Base-by-base conservation (phyloP, 1,140 invertebrate genomes). In the Periplaneta americana region DNA sequence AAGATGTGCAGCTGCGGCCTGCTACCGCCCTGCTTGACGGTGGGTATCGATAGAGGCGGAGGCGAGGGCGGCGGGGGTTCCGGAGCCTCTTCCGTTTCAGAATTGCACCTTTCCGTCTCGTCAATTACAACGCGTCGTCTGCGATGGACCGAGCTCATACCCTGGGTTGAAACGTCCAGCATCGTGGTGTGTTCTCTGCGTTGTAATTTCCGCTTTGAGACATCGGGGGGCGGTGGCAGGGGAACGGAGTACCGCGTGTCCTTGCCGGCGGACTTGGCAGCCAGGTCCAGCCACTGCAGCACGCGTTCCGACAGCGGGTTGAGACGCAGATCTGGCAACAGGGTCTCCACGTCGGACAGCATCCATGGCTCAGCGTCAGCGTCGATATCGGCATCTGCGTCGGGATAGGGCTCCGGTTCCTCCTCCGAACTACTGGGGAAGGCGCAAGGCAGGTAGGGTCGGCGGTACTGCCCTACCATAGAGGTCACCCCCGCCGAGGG, bases 1-100 rank as follows among this genome's bases (percentile, higher is more conserved):
- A 93, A 93, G 76, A 94, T 92, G 84, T 94, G 93, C 18, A 94
- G 87, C 85, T 94, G 92, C 0, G 85, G 84, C 74, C 86, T 77
- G 33, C 32, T 35, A 9, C n/a, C 33, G n/a, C 28, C 31, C 18
- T 36, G 11, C 74, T 11, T 36, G 22, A 37, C 34, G 11, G 11
- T 80, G 28, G 79, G 74, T 18, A 36, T 35, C 48, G 76, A 32
- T 8, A 31, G 13, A 74, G 15, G 36, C 79, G 33, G 81, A 79
- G 31, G 5, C 15, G 39, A 66, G 66, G 34, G 32, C 36, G 35
- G 28, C 39, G 74, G 34, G 37, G 80, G 34, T 57, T 80, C 35
- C 66, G 34, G 3, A 75, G 36, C 28, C 75, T 35, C 36, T 34
- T 31, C 17, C 36, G 33, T 11, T 76, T 31, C 3, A 31, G 57